Evolutionary conservation across 2,888 invertebrate species (phyloP), one percentile per base, ranked within the genome.

Genomic region (Ellobium chinense): DNA sequence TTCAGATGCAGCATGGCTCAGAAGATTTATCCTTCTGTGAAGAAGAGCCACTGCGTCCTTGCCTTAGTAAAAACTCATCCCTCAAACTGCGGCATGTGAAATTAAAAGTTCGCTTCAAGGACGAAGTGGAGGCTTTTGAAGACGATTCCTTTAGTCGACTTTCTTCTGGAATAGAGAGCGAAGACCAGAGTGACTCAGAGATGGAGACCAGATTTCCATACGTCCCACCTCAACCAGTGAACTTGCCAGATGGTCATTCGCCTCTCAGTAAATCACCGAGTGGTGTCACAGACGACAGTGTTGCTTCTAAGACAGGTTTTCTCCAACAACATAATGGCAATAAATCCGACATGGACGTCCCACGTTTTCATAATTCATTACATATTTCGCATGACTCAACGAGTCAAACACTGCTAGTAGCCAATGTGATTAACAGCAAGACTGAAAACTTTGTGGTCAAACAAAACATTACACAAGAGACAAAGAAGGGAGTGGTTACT

Each of bases 21-120:
- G 78, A 78, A 1, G 79, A 70, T 24, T 36, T 34, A 34, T 79
- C 70, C 7, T 66, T 62, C 39, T 36, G 69, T 36, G 79, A 79
- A 21, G 73, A 73, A 2, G 79, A 79, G 9, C 12, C 36, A 31
- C 31, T 78, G 34, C 31, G 54, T n/a, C 36, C 78, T 12, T 70
- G 70, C 14, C 36, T 78, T 12, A 31, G 27, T 36, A 46, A 63
- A 2, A 63, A 46, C 46, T 36, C 65, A 12, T 36, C 58, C 21
- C 36, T 37, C 29, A 62, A 60, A 34, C 21, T 54, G 0, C 62
- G 72, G 31, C 29, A 31, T 27, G 63, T 70, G 7, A 70, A 62
- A n/a, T 72, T 78, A 14, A 63, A 66, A 58, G 79, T 79, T n/a
- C 46, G 79, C 5, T 79, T 79, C 39, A 79, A 70, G 12, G 79